A percentile compares a stretch with the other conserved stretches of the same genome.
Conservation (phyloP, 2,797 vertebrate genomes). For the Tolypeutes matacus region DNA sequence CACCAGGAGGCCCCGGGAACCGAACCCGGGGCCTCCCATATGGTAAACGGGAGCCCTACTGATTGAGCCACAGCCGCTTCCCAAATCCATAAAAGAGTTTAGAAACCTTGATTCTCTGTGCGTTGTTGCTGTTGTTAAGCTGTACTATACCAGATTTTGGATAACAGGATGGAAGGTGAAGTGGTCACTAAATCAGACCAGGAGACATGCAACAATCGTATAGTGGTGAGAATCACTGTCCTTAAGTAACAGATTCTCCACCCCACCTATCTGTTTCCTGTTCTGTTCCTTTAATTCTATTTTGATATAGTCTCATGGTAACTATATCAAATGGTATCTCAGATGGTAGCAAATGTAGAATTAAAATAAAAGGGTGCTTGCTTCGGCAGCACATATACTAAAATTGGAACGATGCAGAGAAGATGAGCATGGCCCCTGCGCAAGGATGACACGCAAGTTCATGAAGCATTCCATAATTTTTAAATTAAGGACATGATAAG, state of each 20-base stretch:
- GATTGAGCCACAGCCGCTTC: no score
- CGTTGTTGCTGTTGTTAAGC: not conserved
- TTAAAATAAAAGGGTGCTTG: constrained; percentile 36
- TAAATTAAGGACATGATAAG: no score
- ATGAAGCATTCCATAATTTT: no score
- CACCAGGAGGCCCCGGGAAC: no score
- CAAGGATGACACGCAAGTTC: no score
- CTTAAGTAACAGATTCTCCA: constrained; percentile 20
- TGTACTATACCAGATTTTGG: not conserved
- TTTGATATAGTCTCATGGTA: not conserved
- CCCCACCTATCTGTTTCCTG: constrained; percentile 10
- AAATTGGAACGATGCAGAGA: no score
- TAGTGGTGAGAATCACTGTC: constrained; percentile 21
- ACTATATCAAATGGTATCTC: not conserved
- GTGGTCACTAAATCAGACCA: constrained; percentile 34
- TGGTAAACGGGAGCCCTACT: no score
- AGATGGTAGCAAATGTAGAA: constrained; percentile 42
- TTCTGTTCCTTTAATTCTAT: constrained; percentile 24
- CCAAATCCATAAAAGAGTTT: no score
- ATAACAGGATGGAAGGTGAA: constrained; percentile 37
- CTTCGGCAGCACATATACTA: no score
- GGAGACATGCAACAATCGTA: not conserved
- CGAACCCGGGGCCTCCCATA: no score
- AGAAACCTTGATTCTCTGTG: not conserved
- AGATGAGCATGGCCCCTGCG: no score